Evolutionary conservation across 92 coral and sea anemone species (phyloP).

Genomic region (Metridium senile): DNA sequence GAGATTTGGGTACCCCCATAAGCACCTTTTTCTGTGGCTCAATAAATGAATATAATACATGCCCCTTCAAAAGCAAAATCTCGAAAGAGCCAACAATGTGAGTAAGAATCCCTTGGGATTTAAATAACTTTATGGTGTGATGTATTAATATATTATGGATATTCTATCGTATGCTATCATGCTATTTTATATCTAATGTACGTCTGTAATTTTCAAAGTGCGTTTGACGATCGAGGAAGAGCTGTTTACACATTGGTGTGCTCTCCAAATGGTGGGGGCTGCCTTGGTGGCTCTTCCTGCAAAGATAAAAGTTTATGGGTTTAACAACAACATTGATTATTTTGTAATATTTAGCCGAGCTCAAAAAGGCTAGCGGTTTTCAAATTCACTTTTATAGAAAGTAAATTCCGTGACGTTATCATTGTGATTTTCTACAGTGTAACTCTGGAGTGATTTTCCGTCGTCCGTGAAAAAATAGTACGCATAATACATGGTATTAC

Average conservation of each 20-base stretch:
- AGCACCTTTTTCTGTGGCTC: neutral
- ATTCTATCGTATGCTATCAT: neutral
- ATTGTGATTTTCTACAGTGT: too few relatives aligned
- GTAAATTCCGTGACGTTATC: too few relatives aligned
- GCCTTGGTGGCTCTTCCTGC: slow-evolving; percentile 25
- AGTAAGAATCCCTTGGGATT: neutral
- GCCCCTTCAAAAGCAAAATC: slow-evolving; percentile 11
- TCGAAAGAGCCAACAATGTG: neutral
- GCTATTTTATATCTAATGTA: neutral
- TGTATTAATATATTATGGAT: slow-evolving; percentile 11
- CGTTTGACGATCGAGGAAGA: neutral
- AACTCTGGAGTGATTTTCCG: too few relatives aligned
- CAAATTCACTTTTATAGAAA: too few relatives aligned
- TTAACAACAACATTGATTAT: too few relatives aligned
- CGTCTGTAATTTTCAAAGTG: neutral
- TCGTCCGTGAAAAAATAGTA: too few relatives aligned
- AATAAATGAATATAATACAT: slow-evolving; percentile 10
- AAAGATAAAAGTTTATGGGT: neutral
- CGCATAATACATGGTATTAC: too few relatives aligned
- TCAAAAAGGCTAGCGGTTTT: too few relatives aligned
- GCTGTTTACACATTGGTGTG: slow-evolving; percentile 34
- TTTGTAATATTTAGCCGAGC: too few relatives aligned
- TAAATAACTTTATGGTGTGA: slow-evolving; percentile 23
- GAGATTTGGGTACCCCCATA: too few relatives aligned
- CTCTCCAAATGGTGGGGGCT: slow-evolving; percentile 26